Evolutionary conservation across 1,140 invertebrate genomes (phyloP).

Genomic region (Potamilus streckersoni): DNA sequence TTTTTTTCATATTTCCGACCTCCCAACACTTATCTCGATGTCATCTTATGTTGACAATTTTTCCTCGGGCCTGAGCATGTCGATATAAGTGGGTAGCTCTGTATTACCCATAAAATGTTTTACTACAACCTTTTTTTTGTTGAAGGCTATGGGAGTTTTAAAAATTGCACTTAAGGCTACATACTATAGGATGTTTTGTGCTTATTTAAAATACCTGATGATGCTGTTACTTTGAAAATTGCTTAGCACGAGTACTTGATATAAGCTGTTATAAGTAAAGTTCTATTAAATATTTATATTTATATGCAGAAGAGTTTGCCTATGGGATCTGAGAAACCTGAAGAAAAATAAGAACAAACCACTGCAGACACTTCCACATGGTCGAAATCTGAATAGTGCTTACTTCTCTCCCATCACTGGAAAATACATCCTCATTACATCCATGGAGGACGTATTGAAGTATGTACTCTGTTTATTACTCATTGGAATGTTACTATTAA

Average conservation of each 20-base stretch:
- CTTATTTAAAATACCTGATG: too few relatives aligned
- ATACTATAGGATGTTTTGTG: neutral
- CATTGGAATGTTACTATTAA: too few relatives aligned
- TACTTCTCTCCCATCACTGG: conserved; percentile 61
- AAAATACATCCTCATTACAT: conserved; percentile 44
- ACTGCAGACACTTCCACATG: conserved; percentile 27
- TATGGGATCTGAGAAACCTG: conserved; percentile 55
- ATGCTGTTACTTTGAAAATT: neutral
- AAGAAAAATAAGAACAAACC: conserved; percentile 39
- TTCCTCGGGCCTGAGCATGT: too few relatives aligned
- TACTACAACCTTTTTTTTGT: too few relatives aligned
- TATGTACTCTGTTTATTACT: conserved; percentile 24
- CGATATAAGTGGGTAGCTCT: too few relatives aligned
- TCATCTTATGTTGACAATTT: too few relatives aligned
- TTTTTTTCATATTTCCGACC: too few relatives aligned
- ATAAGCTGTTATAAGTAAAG: neutral
- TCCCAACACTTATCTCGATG: too few relatives aligned
- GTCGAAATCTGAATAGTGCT: conserved; percentile 42
- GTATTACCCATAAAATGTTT: too few relatives aligned
- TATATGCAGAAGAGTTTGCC: conserved; percentile 35
- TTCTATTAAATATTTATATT: neutral
- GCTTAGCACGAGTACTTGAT: neutral
- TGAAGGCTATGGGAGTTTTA: too few relatives aligned
- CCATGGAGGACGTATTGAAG: conserved; percentile 50
- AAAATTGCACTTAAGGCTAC: too few relatives aligned